Evolutionary conservation across 2,888 invertebrate genomes (phyloP).

Genomic region (Phrixothrix hirtus): DNA sequence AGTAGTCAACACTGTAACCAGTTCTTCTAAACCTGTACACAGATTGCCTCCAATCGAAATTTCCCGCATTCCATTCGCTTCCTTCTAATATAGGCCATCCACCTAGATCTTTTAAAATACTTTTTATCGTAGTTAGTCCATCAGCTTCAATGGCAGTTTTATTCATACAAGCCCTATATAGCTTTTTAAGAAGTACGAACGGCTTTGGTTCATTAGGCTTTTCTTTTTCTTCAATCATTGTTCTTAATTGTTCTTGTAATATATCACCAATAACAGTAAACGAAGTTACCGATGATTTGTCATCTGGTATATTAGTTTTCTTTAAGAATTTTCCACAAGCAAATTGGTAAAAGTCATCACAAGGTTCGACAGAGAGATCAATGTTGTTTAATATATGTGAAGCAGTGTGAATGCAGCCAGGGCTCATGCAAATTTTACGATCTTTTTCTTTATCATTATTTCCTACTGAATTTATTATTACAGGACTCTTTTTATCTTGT

Average conservation of each 20-base stretch:
- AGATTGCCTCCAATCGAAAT: constrained; percentile 80
- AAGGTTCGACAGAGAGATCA: constrained; percentile 73
- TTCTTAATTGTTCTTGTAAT: constrained; percentile 72
- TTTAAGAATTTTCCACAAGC: constrained; percentile 77
- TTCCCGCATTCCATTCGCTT: constrained; percentile 68
- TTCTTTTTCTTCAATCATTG: constrained; percentile 70
- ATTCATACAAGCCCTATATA: constrained; percentile 89
- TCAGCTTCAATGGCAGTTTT: constrained; percentile 78
- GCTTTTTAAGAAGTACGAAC: constrained; percentile 75
- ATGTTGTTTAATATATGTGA: constrained; percentile 72
- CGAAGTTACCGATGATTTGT: constrained; percentile 76
- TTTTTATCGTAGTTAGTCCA: constrained; percentile 72
- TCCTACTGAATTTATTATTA: constrained; percentile 39
- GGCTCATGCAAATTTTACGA: constrained; percentile 66
- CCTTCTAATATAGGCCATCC: constrained; percentile 94
- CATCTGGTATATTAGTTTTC: constrained; percentile 76
- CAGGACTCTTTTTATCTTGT: constrained; percentile 20
- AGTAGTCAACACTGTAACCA: constrained; percentile 88
- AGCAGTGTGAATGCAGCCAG: constrained; percentile 83
- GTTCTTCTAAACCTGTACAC: constrained; percentile 78
- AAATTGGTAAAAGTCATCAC: constrained; percentile 82
- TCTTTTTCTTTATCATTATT: constrained; percentile 46
- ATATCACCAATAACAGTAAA: constrained; percentile 77
- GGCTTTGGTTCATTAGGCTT: constrained; percentile 67
- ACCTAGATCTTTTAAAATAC: constrained; percentile 76